Evolutionary conservation across 2,888 invertebrate species (phyloP), one percentile per base, ranked within the genome.

Genomic region (Phaedon cochleariae): DNA sequence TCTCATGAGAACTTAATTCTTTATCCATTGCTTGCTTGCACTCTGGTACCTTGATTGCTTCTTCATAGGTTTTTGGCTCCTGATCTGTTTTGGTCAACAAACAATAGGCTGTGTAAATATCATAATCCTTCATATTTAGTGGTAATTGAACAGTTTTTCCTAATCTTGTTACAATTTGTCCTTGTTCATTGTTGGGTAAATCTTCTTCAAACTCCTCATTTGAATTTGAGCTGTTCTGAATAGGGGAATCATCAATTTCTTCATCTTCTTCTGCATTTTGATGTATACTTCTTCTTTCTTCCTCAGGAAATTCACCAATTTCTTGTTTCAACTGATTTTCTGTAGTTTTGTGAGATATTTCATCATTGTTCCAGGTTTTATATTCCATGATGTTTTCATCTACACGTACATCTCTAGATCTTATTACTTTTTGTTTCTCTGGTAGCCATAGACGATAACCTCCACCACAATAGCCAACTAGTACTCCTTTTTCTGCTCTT

Each of bases 81-180:
- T 45, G 45, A 29, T 61, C 26, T 46, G 54, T 29, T 54, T 9
- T 45, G 31, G 26, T 61, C 18, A 29, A 20, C 41, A 52, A 29
- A 29, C 61, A 68, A 34, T 66, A 68, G n/a, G 65, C 61, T 49
- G 37, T 54, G 29, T 65, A 68, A 20, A 60, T 31, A 60, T 68
- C 68, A 52, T 63, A 65, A 12, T 65, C 58, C 22, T 53, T 29
- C 54, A 67, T 51, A 52, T 69, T 31, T 46, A 29, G 54, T 59
- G 64, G 61, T 60, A 21, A 12, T 29, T 55, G 61, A 34, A 69
- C 51, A 62, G 53, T 68, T 64, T 68, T 69, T 10, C 64, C 51
- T 34, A 20, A 21, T 55, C 21, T 55, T 21, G 41, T 55, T 17
- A 41, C 41, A 55, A 22, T 55, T 41, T 10, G 10, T 41, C 41